Conservation (phyloP, 2,797 vertebrate species). For the Smutsia temminckii region DNA sequence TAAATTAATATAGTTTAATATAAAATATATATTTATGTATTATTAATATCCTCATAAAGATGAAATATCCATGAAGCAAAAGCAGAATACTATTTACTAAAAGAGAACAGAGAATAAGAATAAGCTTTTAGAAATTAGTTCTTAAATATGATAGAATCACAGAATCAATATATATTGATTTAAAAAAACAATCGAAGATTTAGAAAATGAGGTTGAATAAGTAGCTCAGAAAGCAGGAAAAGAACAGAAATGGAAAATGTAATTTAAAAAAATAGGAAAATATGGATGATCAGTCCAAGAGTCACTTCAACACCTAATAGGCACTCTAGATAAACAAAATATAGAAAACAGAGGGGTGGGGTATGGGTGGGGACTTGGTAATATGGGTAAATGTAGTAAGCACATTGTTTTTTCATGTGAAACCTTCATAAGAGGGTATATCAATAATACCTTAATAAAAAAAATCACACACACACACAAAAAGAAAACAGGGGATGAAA, state of each 20-base stretch:
- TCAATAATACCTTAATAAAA: no score
- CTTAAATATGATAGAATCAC: background rate
- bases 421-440: no score
- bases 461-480: no score
- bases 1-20: no score
- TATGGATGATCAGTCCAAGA: background rate
- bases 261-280: background rate
- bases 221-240: background rate
- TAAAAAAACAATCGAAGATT: background rate
- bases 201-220: background rate
- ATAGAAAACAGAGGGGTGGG: background rate
- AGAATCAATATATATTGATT: background rate
- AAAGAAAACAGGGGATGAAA: background rate
- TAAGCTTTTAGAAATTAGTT: background rate
- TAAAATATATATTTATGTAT: no score
- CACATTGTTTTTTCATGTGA: no score
- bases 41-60: background rate
- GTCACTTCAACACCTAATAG: background rate
- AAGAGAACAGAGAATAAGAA: background rate
- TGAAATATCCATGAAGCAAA: background rate
- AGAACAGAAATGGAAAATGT: background rate
- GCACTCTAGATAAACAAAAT: background rate
- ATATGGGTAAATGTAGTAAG: no score
- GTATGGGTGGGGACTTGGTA: no score
- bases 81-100: background rate